Conservation (phyloP, 1,140 invertebrate genomes). For the Paraescarpia echinospica region DNA sequence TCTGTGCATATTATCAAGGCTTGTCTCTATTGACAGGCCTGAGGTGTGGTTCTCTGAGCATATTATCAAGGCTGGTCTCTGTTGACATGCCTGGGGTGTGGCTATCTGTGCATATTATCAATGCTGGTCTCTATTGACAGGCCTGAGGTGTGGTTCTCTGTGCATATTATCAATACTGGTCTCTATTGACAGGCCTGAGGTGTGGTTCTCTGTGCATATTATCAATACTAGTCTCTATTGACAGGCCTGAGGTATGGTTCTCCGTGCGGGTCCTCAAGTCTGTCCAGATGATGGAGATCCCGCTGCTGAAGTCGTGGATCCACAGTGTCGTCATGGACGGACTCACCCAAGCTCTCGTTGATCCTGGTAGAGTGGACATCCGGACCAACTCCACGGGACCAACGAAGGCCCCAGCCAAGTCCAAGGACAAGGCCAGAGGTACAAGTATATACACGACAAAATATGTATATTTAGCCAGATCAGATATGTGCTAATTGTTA, state of each 20-base stretch:
- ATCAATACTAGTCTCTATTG: constrained; percentile 55
- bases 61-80: background rate
- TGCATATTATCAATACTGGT: background rate
- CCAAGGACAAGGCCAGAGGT: constrained; percentile 8
- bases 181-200: background rate
- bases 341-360: constrained; percentile 63
- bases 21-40: background rate
- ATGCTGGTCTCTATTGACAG: background rate
- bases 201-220: constrained; percentile 63
- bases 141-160: constrained; percentile 21
- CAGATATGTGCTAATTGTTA: too few species aligned
- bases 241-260: constrained; percentile 64
- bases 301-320: constrained; percentile 65
- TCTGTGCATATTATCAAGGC: background rate
- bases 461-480: too few species aligned
- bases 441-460: background rate
- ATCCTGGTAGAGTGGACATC: constrained; percentile 59
- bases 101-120: background rate
- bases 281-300: constrained; percentile 65
- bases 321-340: constrained; percentile 64
- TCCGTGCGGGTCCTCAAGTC: constrained; percentile 61
- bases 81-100: background rate
- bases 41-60: constrained; percentile 19
- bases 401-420: constrained; percentile 15
- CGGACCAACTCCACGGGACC: constrained; percentile 13